Evolutionary conservation across 2,797 vertebrate genomes (phyloP).

Genomic region (Denticeps clupeoides): DNA sequence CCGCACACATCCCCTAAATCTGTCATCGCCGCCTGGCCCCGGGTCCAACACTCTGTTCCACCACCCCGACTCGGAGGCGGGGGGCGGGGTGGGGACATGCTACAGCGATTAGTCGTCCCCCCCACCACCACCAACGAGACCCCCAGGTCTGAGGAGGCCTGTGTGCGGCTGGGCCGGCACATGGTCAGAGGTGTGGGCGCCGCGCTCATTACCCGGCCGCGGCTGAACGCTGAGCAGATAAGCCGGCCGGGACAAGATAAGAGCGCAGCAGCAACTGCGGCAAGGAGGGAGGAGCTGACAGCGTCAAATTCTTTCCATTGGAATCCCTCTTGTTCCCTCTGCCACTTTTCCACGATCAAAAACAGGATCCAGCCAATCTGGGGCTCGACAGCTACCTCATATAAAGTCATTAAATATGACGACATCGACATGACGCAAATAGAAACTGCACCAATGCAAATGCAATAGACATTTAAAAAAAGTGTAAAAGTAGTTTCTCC

Average conservation of each 20-base stretch:
- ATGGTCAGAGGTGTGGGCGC: constrained; percentile 50
- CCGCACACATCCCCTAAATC: constrained; percentile 98
- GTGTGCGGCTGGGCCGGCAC: constrained; percentile 55
- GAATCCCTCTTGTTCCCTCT: constrained; percentile 17
- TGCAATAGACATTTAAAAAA: too few species aligned
- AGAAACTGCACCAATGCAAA: too few species aligned
- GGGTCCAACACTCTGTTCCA: constrained; percentile 60
- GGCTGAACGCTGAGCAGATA: constrained; percentile 60
- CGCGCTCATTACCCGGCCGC: constrained; percentile 46
- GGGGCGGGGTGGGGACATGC: constrained; percentile 57
- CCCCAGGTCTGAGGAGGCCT: constrained; percentile 30
- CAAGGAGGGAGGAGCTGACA: background rate
- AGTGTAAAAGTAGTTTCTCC: too few species aligned
- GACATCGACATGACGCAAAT: too few species aligned
- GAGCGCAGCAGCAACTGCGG: constrained; percentile 19
- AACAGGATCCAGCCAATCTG: too few species aligned
- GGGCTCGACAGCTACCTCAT: too few species aligned
- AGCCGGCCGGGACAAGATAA: constrained; percentile 66
- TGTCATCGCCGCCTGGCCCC: constrained; percentile 80
- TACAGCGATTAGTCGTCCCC: constrained; percentile 60
- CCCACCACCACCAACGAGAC: constrained; percentile 11
- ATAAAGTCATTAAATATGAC: too few species aligned
- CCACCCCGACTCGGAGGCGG: constrained; percentile 64
- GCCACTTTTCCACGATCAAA: constrained; percentile 1
- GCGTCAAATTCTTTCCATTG: constrained; percentile 8